These are phyloP conservation scores for Gortyna flavago DNA, from an alignment of 2,888 invertebrate genomes.

Conservation along the genomic window DNA sequence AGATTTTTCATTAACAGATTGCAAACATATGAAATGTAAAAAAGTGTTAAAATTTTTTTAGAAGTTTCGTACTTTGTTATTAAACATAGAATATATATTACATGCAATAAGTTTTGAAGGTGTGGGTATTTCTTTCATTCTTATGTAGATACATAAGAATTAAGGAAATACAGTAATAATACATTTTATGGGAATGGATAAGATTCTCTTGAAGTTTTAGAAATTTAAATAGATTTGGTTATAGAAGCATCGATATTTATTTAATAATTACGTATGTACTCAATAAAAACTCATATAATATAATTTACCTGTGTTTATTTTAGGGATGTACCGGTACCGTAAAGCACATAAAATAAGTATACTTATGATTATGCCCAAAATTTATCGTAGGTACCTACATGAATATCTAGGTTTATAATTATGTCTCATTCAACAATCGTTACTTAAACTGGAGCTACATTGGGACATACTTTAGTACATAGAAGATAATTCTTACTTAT, in stretches of 20 bases:
- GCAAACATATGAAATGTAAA: background rate
- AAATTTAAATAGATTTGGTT: background rate
- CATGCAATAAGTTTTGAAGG: background rate
- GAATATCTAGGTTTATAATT: background rate
- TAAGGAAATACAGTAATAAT: background rate
- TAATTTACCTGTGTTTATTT: constrained; percentile 4
- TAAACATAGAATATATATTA: background rate
- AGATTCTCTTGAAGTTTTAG: background rate
- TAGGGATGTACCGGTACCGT: background rate
- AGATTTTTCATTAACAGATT: background rate
- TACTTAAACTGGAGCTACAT: constrained; percentile 33
- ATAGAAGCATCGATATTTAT: background rate
- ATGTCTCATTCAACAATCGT: background rate
- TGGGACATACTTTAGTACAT: constrained; percentile 6
- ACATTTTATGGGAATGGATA: constrained; percentile 1
- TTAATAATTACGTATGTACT: background rate
- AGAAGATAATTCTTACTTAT: constrained; percentile 13
- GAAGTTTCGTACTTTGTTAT: background rate
- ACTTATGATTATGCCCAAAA: background rate
- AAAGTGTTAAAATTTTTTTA: background rate
- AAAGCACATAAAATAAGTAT: constrained; percentile 7
- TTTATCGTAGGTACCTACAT: background rate
- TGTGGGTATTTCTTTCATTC: too few relatives aligned
- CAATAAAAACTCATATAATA: background rate
- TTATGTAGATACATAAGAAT: too few relatives aligned